A percentile compares a stretch with the other conserved stretches of the same genome.
Conservation (phyloP, 2,113 vertebrate species). For the Trachemys scripta region DNA sequence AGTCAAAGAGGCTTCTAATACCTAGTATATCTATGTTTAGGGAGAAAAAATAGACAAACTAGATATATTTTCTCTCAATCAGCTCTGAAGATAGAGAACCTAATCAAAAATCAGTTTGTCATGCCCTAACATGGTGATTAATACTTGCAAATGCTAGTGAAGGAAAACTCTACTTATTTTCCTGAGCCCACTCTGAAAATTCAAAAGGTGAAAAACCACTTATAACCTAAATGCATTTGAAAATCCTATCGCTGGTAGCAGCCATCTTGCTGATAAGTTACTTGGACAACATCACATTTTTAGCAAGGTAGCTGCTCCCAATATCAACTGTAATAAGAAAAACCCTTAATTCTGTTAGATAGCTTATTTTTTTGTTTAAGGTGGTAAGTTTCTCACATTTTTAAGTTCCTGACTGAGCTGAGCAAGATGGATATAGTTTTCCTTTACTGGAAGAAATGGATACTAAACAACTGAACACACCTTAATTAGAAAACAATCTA, state of each 20-base stretch:
- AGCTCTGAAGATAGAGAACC: not conserved
- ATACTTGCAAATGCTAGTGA: not conserved
- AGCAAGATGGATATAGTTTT: not conserved
- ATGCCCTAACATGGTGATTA: not conserved
- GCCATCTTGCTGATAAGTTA: not conserved
- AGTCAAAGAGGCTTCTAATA: not conserved
- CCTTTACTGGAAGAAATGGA: not conserved
- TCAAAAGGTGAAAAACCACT: not conserved
- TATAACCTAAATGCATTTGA: rapidly evolving
- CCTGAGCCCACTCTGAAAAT: not conserved
- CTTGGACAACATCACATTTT: not conserved
- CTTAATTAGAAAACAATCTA: not conserved
- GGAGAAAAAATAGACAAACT: too few relatives aligned
- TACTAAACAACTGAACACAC: not conserved
- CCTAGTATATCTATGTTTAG: not conserved
- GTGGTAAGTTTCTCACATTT: not conserved
- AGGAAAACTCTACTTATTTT: not conserved
- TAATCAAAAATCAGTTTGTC: not conserved
- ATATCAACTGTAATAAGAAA: not conserved
- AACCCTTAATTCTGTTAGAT: not conserved
- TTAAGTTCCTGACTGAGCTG: not conserved
- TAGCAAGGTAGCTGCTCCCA: not conserved
- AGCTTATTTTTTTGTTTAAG: not conserved
- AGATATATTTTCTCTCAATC: not conserved
- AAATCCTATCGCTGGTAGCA: not conserved